Conservation (phyloP, 2,113 vertebrate species). For the Irena cyanogastra region DNA sequence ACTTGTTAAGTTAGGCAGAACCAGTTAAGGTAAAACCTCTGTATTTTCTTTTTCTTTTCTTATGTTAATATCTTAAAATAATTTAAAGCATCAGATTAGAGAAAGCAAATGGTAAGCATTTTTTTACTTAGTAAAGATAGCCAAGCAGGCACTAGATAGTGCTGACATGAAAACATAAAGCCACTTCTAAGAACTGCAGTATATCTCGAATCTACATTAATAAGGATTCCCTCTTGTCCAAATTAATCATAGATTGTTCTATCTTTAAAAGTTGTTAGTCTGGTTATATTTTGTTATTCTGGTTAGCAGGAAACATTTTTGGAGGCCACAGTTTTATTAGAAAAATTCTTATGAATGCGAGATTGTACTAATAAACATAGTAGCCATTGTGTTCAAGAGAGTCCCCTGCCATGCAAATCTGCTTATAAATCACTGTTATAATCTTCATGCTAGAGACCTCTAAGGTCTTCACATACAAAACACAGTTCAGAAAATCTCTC, state of each 20-base stretch:
- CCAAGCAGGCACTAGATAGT: neutral
- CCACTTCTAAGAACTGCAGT: neutral
- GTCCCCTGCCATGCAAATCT: neutral
- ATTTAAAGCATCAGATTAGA: neutral
- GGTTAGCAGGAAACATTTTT: neutral
- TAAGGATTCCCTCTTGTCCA: neutral
- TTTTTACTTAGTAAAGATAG: neutral
- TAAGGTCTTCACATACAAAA: neutral
- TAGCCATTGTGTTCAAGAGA: neutral
- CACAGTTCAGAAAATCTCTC: neutral
- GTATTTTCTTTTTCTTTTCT: neutral
- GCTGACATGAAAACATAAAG: neutral
- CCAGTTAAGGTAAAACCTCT: neutral
- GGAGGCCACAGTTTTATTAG: neutral
- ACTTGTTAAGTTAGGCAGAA: neutral
- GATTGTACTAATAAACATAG: slow-evolving; percentile 1
- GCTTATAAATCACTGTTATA: neutral
- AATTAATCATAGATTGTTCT: neutral
- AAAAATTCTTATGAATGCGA: neutral
- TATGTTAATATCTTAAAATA: neutral
- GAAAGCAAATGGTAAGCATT: neutral
- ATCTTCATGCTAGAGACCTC: neutral
- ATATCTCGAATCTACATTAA: neutral
- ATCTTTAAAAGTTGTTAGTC: neutral
- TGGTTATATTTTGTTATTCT: neutral